Evolutionary conservation across 2,888 invertebrate genomes (phyloP), one percentile per base, ranked within the genome.

Genomic region (Limenitis camilla): DNA sequence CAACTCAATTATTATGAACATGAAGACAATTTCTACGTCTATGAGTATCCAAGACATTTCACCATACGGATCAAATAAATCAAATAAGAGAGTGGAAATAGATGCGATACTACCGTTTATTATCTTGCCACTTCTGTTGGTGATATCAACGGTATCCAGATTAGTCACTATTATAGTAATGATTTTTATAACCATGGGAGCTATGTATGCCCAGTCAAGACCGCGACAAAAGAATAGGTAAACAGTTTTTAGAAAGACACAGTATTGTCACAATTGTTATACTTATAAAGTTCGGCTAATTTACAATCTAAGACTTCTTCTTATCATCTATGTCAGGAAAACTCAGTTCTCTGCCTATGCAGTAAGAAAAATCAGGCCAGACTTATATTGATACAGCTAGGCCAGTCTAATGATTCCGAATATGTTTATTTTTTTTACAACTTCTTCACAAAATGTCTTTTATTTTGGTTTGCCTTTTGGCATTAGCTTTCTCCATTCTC

Each of bases 171-270:
- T 81, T 39, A 71, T 76, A 49, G 62, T 82, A 11, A 81, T 87
- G 78, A 74, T 82, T 7, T 69, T 76, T 19, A 86, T 83, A 52
- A 78, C 67, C 35, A 87, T 87, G 87, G 83, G 78, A 32, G 80
- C 71, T 32, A 65, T 85, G 5, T 87, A 87, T 55, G 81, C 83
- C 1, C 69, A 78, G 42, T 79, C 83, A 19, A 74, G 87, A 56
- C 87, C 86, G 38, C 72, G 75, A n/a, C 77, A 82, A 57, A 85
- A 85, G 63, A 86, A 86, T 66, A 81, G 86, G 87, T 85, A 41
- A 36, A 29, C 36, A 11, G 28, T 30, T 29, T 36, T 10, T 36
- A n/a, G 19, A 41, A 40, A 40, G 8, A 27, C 29, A 29, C n/a
- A 28, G 6, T 33, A 7, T 9, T 33, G 7, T 33, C n/a, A 40